These are phyloP conservation scores for Leucoraja erinaceus DNA, from an alignment of 2,113 vertebrate genomes.

Conservation along the genomic window DNA sequence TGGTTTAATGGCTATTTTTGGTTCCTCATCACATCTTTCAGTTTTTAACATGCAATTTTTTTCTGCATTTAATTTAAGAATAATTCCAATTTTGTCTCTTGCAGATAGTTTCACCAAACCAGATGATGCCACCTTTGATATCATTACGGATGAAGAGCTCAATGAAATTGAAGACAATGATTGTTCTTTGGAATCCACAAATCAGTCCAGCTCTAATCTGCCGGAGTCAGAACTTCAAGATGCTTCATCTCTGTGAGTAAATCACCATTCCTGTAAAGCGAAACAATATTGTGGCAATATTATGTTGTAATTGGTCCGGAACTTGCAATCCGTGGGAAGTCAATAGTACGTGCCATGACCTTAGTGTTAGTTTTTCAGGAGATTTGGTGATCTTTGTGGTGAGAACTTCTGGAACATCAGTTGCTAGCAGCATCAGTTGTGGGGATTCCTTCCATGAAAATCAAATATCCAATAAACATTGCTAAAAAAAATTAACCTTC, in stretches of 20 bases:
- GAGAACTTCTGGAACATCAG: too few species aligned
- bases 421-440: too few species aligned
- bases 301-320: background rate
- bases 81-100: constrained; percentile 16
- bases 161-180: constrained; percentile 68
- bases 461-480: too few species aligned
- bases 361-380: too few species aligned
- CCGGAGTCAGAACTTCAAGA: constrained; percentile 60
- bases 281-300: background rate
- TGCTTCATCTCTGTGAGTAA: constrained; percentile 71
- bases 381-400: too few species aligned
- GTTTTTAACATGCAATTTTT: background rate
- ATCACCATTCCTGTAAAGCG: background rate
- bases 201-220: constrained; percentile 55
- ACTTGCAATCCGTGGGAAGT: too few species aligned
- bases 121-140: constrained; percentile 80
- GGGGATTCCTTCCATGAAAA: too few species aligned
- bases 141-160: constrained; percentile 91
- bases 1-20: background rate
- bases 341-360: too few species aligned
- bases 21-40: background rate
- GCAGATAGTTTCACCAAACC: constrained; percentile 41
- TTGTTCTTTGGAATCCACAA: constrained; percentile 56
- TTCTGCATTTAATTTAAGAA: background rate
- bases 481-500: too few species aligned